A percentile compares a stretch with the other conserved stretches of the same genome.
Conservation (phyloP, 2,888 invertebrate genomes). For the Drosophila affinis region DNA sequence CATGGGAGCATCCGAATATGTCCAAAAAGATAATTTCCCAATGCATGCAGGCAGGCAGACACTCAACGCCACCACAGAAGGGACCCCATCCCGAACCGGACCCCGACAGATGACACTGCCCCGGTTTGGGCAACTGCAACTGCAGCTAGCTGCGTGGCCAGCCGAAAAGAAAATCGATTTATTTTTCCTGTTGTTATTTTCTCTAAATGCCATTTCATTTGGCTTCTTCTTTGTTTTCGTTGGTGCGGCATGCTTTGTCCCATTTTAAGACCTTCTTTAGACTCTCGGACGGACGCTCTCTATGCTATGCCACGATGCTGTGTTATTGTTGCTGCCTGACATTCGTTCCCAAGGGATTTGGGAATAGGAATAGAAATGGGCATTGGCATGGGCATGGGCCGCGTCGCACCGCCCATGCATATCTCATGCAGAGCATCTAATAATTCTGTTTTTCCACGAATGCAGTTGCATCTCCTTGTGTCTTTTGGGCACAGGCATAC, state of each 20-base stretch:
- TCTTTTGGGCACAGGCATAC: slow-evolving; percentile 1
- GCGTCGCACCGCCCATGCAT: slow-evolving; percentile 54
- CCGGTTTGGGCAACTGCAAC: slow-evolving; percentile 62
- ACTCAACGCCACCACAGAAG: slow-evolving; percentile 12
- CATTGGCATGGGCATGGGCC: slow-evolving; percentile 54
- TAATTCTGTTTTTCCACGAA: slow-evolving; percentile 74
- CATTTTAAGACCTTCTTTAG: slow-evolving; percentile 70
- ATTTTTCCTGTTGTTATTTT: slow-evolving; percentile 46
- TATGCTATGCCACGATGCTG: background rate
- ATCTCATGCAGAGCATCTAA: slow-evolving; percentile 68
- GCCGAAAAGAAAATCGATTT: slow-evolving; percentile 69
- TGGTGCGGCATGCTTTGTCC: slow-evolving; percentile 74
- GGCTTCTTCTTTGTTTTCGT: slow-evolving; percentile 60
- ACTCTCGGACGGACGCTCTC: slow-evolving; percentile 51
- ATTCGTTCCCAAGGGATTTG: slow-evolving; percentile 65
- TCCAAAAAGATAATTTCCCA: slow-evolving; percentile 56
- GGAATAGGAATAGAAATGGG: slow-evolving; percentile 47
- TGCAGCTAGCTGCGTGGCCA: slow-evolving; percentile 34
- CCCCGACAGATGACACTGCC: slow-evolving; percentile 69
- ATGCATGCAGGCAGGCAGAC: slow-evolving; percentile 25
- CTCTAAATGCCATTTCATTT: slow-evolving; percentile 73
- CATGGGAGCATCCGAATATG: slow-evolving; percentile 51
- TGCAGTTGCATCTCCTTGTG: slow-evolving; percentile 63
- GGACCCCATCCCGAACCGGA: slow-evolving; percentile 28
- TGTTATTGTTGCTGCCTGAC: slow-evolving; percentile 43